Evolutionary conservation across 2,113 vertebrate species (phyloP), one percentile per base, ranked within the genome.

Genomic region (Hydrochoerus hydrochaeris): DNA sequence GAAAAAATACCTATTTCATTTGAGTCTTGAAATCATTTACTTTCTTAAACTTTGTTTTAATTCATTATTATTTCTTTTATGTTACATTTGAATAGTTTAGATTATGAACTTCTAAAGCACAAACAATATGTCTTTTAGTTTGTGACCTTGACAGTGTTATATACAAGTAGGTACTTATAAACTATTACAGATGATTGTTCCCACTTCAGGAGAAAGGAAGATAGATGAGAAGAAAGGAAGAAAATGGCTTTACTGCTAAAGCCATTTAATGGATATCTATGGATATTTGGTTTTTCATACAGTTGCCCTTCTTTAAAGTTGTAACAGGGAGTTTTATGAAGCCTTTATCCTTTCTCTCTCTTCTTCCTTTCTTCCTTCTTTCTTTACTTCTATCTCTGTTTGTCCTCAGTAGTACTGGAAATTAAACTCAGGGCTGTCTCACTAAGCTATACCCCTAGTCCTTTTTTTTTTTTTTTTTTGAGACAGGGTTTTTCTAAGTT

Each of bases 21-120:
- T 93, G 35, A 57, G 8, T 96, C 49, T 95, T 95, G 85, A 94
- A 92, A 52, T 95, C 28, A 73, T 88, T 95, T 1, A 86, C 28
- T 77, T 80, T 82, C 88, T 54, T 41, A 78, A 38, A 52, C 0
- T 44, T 83, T 91, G 8, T 94, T 90, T 95, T 91, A 77, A 49
- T 88, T 49, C 11, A 44, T 90, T 75, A 60, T 96, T 0, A 9
- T 83, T 91, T 94, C 10, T 73, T 95, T 95, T 94, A 67, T 92
- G 46, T 95, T 92, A 30, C 13, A 81, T 81, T 96, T 92, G 49
- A 92, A 58, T 92, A 81, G 46, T 63, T 95, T 92, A 90, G 22
- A 89, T 41, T 84, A 9, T 91, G 83, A 90, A 10, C 63, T 77
- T 89, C 60, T 93, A 65, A 95, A 89, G 62, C 41, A 14, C 30